Conservation (phyloP, 2,888 invertebrate genomes). For the Craniophora ligustri region DNA sequence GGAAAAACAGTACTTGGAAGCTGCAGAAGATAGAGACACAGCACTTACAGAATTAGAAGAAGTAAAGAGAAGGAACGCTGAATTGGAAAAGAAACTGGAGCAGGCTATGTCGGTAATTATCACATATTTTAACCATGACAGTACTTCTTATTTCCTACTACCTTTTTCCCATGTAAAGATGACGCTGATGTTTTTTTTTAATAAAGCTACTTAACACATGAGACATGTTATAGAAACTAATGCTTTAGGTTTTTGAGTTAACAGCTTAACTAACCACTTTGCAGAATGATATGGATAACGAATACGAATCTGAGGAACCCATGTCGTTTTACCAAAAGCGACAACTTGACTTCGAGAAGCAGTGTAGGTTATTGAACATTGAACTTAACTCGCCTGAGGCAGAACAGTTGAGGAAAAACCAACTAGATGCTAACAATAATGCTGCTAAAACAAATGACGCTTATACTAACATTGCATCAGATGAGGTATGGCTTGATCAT, state of each 20-base stretch:
- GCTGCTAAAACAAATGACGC: slow-evolving; percentile 67
- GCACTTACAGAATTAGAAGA: slow-evolving; percentile 94
- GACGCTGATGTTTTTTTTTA: too few species aligned
- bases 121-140: not conserved
- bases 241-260: not conserved
- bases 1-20: slow-evolving; percentile 93
- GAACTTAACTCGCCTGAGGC: slow-evolving; percentile 80
- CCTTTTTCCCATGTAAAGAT: too few species aligned
- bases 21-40: slow-evolving; percentile 93
- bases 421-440: slow-evolving; percentile 73
- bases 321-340: slow-evolving; percentile 83
- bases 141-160: too few species aligned
- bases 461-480: slow-evolving; percentile 67
- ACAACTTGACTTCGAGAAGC: slow-evolving; percentile 82
- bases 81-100: slow-evolving; percentile 93
- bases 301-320: slow-evolving; percentile 76
- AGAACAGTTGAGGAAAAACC: slow-evolving; percentile 67
- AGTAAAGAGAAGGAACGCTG: slow-evolving; percentile 92
- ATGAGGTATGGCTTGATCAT: slow-evolving; percentile 59
- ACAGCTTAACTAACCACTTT: slow-evolving; percentile 70
- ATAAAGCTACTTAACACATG: not conserved
- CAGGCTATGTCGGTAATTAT: slow-evolving; percentile 89
- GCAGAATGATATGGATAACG: slow-evolving; percentile 76
- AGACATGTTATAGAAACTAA: not conserved
- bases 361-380: slow-evolving; percentile 83